Conservation (phyloP, 2,888 invertebrate species). For the Microctonus hyperodae region DNA sequence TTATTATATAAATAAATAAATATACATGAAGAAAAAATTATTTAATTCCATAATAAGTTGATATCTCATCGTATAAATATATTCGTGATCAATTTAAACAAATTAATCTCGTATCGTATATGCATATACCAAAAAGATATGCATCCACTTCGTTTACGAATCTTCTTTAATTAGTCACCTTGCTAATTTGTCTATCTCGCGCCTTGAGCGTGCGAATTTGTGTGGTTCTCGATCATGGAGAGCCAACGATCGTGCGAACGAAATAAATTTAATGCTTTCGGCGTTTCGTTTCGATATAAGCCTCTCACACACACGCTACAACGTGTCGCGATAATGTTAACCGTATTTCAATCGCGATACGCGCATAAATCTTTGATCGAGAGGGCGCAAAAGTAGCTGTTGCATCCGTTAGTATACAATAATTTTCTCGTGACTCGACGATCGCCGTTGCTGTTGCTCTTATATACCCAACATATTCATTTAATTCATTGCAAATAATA, state of each 20-base stretch:
- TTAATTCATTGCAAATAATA: conserved; percentile 1
- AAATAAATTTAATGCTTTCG: conserved; percentile 38
- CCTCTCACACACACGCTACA: not conserved
- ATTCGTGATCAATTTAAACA: not conserved
- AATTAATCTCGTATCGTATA: not conserved
- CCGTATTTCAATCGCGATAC: conserved; percentile 38
- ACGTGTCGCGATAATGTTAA: conserved; percentile 39
- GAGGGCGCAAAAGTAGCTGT: conserved; percentile 11
- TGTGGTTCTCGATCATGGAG: not conserved
- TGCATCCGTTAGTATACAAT: conserved; percentile 3
- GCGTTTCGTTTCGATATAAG: conserved; percentile 4
- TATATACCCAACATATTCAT: not conserved
- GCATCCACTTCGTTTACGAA: not conserved
- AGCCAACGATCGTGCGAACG: conserved; percentile 9
- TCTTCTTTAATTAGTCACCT: conserved; percentile 39
- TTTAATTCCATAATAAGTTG: no score
- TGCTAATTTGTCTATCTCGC: conserved; percentile 40
- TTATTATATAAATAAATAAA: no score
- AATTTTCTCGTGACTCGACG: no score
- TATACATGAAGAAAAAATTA: no score
- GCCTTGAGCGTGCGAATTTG: conserved; percentile 29
- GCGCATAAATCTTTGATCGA: conserved; percentile 34
- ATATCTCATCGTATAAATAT: no score
- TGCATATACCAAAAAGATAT: not conserved
- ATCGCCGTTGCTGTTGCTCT: no score